These are phyloP conservation scores for Tetrao urogallus DNA, from an alignment of 2,113 vertebrate genomes.

Conservation along the genomic window DNA sequence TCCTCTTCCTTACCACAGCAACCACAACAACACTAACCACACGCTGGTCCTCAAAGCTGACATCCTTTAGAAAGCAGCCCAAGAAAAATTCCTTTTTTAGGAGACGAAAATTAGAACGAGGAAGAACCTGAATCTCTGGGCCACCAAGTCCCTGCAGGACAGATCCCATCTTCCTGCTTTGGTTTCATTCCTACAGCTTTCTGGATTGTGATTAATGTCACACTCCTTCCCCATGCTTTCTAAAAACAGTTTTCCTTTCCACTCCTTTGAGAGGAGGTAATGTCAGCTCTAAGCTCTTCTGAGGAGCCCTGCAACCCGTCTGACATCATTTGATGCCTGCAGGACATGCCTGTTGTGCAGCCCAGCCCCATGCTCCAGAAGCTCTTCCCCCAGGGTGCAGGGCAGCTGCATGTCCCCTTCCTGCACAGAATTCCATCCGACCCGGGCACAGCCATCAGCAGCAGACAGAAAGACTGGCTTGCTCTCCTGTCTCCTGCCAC, in stretches of 20 bases:
- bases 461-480: neutral
- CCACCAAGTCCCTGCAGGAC: neutral
- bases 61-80: neutral
- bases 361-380: neutral
- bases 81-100: neutral
- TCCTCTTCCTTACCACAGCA: neutral
- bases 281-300: neutral
- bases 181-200: neutral
- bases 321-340: neutral
- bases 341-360: neutral
- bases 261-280: neutral
- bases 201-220: neutral
- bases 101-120: neutral
- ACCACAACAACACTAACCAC: neutral
- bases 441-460: neutral
- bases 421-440: neutral
- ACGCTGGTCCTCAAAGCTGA: conserved; percentile 4
- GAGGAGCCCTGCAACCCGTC: neutral
- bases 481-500: neutral
- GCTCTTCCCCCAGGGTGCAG: neutral
- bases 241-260: neutral
- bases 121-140: neutral
- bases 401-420: neutral
- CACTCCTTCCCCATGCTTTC: neutral
- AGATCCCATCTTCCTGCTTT: neutral